Evolutionary conservation across 35 echinoderm and acorn worm genomes (phyloP), one percentile per base, ranked within the genome.

Genomic region (Acanthaster planci): DNA sequence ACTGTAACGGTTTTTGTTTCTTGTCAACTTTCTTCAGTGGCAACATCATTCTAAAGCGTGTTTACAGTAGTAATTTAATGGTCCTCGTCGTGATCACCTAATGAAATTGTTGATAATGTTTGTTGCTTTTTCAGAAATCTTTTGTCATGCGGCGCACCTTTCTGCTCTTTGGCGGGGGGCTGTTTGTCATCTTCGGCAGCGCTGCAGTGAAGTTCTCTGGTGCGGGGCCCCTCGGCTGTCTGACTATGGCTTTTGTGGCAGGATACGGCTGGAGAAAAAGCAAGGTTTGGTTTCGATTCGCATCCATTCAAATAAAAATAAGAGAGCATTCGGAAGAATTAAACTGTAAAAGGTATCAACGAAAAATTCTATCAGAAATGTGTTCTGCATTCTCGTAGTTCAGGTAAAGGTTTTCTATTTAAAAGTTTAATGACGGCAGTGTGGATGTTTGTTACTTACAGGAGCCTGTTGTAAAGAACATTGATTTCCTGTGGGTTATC

Each of bases 191-290:
- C 5, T 97, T 97, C 90, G 94, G 94, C 19, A 97, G 94, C 56
- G 77, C 77, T 39, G 27, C 76, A 38, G 84, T 85, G 14, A 67
- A 78, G 38, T 78, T 93, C 22, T 87, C 94, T n/a, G 94, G 94
- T 30, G 86, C 94, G 60, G 94, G 94, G 6, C 90, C 94, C 39
- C 81, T 97, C 7, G 94, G 90, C 0, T 89, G 86, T 78, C 77
- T 97, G 16, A 93, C 90, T 26, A 79, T 93, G 79, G 90, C 94
- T 27, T 97, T 97, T 84, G 76, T 97, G n/a, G 90, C 94, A 30
- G 94, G 90, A 67, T 76, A 97, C 51, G 80, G 83, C 30, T 97
- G 94, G 94, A 87, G 93, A 80, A 80, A 87, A 42, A 38, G 78
- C 31, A 97, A 90, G 84, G 90, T 92, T 79, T 37, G 39, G n/a